These are phyloP conservation scores for Syngnathus scovelli DNA, from an alignment of 2,113 vertebrate species.

Conservation along the genomic window DNA sequence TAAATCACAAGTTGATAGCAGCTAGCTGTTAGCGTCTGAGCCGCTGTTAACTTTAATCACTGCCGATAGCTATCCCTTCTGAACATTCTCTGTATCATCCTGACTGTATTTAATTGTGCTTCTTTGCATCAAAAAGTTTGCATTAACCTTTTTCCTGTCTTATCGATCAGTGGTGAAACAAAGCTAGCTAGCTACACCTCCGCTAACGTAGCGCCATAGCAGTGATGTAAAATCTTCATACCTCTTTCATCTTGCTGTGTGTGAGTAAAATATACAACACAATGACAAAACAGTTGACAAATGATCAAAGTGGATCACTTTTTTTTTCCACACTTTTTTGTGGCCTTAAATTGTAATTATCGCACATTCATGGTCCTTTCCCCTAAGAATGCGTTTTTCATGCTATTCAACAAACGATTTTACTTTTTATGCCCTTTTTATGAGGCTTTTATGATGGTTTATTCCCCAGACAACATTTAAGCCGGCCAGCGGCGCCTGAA, in stretches of 20 bases:
- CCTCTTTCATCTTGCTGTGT: background rate
- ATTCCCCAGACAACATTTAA: conserved; percentile 1
- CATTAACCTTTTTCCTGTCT: too few species aligned
- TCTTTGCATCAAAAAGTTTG: too few species aligned
- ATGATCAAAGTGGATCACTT: background rate
- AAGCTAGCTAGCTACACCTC: background rate
- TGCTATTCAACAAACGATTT: background rate
- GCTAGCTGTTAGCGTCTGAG: background rate
- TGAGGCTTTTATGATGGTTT: background rate
- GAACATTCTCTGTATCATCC: too few species aligned
- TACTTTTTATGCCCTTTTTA: background rate
- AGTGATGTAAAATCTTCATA: too few species aligned
- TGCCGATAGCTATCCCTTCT: background rate
- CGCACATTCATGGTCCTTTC: background rate
- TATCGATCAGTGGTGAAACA: too few species aligned
- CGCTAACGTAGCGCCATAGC: background rate
- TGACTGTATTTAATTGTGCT: too few species aligned
- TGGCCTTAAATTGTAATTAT: background rate
- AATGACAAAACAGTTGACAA: background rate
- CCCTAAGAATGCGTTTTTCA: background rate
- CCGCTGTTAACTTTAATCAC: background rate
- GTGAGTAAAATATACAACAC: background rate
- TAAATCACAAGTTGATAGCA: too few species aligned
- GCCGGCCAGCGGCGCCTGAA: background rate
- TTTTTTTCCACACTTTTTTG: background rate